Evolutionary conservation across 2,888 invertebrate genomes (phyloP).

Genomic region (Cheilosia soror): DNA sequence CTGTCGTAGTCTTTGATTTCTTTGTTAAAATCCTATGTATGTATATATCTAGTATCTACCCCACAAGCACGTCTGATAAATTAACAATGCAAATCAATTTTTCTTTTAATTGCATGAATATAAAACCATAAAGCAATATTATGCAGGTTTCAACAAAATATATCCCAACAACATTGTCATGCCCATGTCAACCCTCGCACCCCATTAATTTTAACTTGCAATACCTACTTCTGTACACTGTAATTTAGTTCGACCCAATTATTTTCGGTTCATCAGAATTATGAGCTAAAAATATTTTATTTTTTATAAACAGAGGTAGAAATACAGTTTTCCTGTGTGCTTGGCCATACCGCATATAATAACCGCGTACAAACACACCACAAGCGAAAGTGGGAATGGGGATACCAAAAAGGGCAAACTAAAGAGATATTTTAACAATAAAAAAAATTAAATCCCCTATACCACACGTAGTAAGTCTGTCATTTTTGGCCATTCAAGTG

Average conservation of each 20-base stretch:
- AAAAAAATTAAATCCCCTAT: conserved; percentile 58
- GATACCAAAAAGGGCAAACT: conserved; percentile 28
- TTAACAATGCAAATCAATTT: conserved; percentile 69
- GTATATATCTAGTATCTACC: too few species aligned
- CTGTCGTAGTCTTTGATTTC: conserved; percentile 12
- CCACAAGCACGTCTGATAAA: conserved; percentile 38
- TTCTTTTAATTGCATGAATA: conserved; percentile 57
- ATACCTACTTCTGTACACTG: conserved; percentile 64
- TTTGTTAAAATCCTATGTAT: neutral
- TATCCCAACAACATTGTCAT: conserved; percentile 59
- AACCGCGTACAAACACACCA: conserved; percentile 50
- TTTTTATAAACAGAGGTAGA: conserved; percentile 38
- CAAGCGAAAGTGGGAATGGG: conserved; percentile 64
- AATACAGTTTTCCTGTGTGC: conserved; percentile 36
- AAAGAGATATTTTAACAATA: conserved; percentile 33
- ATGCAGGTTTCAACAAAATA: neutral
- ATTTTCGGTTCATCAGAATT: conserved; percentile 75
- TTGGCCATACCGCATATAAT: conserved; percentile 34
- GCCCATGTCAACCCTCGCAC: conserved; percentile 69
- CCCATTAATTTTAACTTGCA: conserved; percentile 58
- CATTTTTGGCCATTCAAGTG: conserved; percentile 74
- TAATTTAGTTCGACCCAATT: conserved; percentile 76
- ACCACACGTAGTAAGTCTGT: conserved; percentile 72
- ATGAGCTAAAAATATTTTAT: conserved; percentile 66
- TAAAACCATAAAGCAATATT: conserved; percentile 24